phyloP scores from a whole-genome alignment of 2,113 vertebrate genomes.

The Scomber scombrus region DNA sequence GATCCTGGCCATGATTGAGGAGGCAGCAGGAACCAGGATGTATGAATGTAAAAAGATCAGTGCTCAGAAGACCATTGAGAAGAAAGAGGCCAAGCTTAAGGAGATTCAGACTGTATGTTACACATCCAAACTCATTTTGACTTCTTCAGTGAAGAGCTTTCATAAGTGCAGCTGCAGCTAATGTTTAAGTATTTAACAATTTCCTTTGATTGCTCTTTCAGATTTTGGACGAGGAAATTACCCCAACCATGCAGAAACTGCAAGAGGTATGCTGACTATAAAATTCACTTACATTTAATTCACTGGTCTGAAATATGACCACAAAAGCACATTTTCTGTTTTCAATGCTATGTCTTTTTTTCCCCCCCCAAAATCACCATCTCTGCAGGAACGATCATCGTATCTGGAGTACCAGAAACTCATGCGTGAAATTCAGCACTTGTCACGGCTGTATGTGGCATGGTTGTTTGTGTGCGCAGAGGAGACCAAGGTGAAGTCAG shows the following conservation, averaged over 20 bases:
- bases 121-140: background rate
- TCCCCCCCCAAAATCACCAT: background rate
- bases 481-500: conserved; percentile 87
- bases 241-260: conserved; percentile 92
- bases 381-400: conserved; percentile 87
- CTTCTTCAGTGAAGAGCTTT: background rate
- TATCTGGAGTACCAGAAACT: conserved; percentile 96
- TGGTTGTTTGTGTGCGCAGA: conserved; percentile 92
- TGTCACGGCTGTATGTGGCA: conserved; percentile 89
- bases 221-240: conserved; percentile 95
- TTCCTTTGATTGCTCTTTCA: conserved; percentile 67
- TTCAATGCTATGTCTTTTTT: too few species aligned
- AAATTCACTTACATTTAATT: background rate
- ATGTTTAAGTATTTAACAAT: background rate
- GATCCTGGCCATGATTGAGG: conserved; percentile 97
- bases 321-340: too few species aligned
- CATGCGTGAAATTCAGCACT: conserved; percentile 89
- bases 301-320: too few species aligned
- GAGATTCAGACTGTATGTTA: conserved; percentile 89
- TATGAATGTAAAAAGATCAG: conserved; percentile 94
- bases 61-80: conserved; percentile 95
- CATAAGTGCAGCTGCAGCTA: background rate
- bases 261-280: conserved; percentile 86
- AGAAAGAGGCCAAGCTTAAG: conserved; percentile 94
- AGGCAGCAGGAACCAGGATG: conserved; percentile 97